Conservation (phyloP, 2,888 invertebrate species). For the Cryptus viduatorius region DNA sequence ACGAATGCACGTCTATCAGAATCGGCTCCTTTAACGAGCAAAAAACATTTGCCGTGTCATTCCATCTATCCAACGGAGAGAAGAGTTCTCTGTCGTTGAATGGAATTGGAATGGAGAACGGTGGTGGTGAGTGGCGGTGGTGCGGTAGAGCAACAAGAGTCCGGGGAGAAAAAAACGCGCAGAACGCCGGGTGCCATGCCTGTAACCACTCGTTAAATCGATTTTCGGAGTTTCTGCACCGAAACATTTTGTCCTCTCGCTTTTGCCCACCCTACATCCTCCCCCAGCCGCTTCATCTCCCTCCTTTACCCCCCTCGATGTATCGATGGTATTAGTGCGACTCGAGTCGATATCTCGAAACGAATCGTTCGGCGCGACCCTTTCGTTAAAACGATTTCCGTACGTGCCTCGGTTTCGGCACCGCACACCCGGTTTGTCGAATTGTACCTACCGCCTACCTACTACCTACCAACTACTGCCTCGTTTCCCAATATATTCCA, state of each 20-base stretch:
- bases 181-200: slow-evolving; percentile 61
- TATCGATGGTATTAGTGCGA: slow-evolving; percentile 47
- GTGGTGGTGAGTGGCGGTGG: background rate
- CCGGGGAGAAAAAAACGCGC: slow-evolving; percentile 19
- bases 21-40: slow-evolving; percentile 62
- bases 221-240: slow-evolving; percentile 65
- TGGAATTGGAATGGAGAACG: slow-evolving; percentile 62
- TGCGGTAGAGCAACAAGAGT: slow-evolving; percentile 10
- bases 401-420: slow-evolving; percentile 66
- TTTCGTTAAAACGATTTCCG: slow-evolving; percentile 72
- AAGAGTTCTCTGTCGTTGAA: slow-evolving; percentile 50
- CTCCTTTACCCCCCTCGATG: slow-evolving; percentile 37
- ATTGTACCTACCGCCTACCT: slow-evolving; percentile 49
- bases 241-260: slow-evolving; percentile 61
- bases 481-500: slow-evolving; percentile 23
- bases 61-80: slow-evolving; percentile 52
- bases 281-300: background rate
- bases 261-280: slow-evolving; percentile 3
- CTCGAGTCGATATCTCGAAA: slow-evolving; percentile 67
- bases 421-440: slow-evolving; percentile 67
- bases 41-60: slow-evolving; percentile 61
- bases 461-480: background rate
- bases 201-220: slow-evolving; percentile 70
- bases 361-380: slow-evolving; percentile 62
- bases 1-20: slow-evolving; percentile 19